Evolutionary conservation across 2,113 vertebrate species (phyloP), one percentile per base, ranked within the genome.

Genomic region (Scomber japonicus): DNA sequence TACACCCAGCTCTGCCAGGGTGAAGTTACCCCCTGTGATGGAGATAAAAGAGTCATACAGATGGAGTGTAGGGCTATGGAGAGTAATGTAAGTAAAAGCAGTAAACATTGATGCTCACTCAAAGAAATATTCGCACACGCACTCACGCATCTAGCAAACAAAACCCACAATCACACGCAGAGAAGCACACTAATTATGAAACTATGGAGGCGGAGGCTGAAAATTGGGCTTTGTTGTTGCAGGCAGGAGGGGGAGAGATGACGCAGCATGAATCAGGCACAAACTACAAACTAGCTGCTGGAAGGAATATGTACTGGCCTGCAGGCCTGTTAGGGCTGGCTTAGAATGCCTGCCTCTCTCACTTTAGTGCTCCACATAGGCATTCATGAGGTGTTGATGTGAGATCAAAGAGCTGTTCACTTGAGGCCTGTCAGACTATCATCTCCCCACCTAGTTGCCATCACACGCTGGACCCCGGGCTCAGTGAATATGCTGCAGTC

Each of bases 1-100:
- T 66, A 98, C 96, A 48, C 97, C 97, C 53, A 99, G 95, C 57
- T 98, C 97, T 2, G 97, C 97, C 27, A 99, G 96, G 49, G 96
- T 97, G 93, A 99, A 97, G 94, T 97, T 98, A 35, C 96, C 91
- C 30, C 91, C 97, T 94, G 96, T 82, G 93, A 80, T 31, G 61
- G 63, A 90, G 78, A 88, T n/a, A 84, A 30, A 14, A 16, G 62
- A 53, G 55, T 88, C 67, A 92, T 46, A 61, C 44, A 69, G 63
- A 51, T 61, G 45, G 56, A 53, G 50, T 61, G 67, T 7, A 24
- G 75, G 59, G 16, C 54, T 65, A 66, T 30, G 55, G 44, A 69
- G 44, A 49, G 67, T 10, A 35, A 64, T 40, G 19, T 40, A 59
- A 61, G 35, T 65, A 45, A 72, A 63, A 50, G 63, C 59, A 76